A percentile compares a stretch with the other conserved stretches of the same genome.
phyloP scores from a whole-genome alignment of 2,113 vertebrate species.

The Poecile atricapillus region DNA sequence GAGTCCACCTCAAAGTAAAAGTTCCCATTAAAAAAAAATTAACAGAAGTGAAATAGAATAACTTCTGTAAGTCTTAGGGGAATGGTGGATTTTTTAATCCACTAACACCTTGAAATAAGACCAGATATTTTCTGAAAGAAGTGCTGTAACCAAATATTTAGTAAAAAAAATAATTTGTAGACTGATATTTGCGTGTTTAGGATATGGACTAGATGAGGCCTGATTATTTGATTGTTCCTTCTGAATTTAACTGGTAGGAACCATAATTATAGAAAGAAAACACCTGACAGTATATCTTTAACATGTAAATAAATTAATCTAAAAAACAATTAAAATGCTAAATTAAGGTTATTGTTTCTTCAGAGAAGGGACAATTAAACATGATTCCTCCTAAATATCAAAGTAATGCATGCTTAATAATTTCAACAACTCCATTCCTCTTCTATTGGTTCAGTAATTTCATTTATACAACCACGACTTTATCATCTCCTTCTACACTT shows the following conservation, averaged over 20 bases:
- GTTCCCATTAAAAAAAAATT: not conserved
- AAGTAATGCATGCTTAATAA: not conserved
- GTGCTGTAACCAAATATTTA: not conserved
- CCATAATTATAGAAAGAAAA: not conserved
- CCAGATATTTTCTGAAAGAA: not conserved
- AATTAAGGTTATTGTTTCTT: not conserved
- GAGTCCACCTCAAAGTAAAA: not conserved
- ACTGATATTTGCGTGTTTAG: not conserved
- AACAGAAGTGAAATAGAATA: not conserved
- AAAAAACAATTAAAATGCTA: not conserved
- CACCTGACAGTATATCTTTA: not conserved
- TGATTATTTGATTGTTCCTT: constrained; percentile 4
- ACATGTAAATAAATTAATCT: not conserved
- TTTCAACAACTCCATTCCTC: not conserved
- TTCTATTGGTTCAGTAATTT: not conserved
- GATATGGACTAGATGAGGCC: not conserved
- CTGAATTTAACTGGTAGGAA: not conserved
- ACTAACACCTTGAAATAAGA: not conserved
- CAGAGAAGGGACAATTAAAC: not conserved
- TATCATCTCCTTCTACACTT: not conserved
- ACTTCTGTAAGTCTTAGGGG: not conserved
- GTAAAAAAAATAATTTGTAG: not conserved
- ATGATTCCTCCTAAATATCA: not conserved
- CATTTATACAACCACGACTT: not conserved
- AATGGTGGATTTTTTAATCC: not conserved